Base-by-base conservation (phyloP, 2,888 invertebrate genomes). In the Dascillus cervinus region DNA sequence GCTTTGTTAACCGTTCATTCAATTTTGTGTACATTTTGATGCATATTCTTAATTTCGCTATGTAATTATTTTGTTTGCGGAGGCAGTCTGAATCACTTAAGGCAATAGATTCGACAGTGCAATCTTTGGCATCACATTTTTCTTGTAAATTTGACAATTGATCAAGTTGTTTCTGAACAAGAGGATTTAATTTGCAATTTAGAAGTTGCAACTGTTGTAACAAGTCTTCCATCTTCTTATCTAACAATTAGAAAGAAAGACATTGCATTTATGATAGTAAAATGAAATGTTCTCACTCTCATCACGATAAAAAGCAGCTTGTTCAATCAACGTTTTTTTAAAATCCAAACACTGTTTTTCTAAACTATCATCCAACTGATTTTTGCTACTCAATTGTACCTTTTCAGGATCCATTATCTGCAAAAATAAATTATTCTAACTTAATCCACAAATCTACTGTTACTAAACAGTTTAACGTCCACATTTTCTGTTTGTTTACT, bases 11-110 rank as follows among this genome's bases (percentile, higher is more conserved):
- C 31, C 40, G 51, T 32, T 52, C 52, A 29, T 53, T 56, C 5
- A 57, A 31, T 32, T 51, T 46, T 15, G 47, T 41, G 37, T 55
- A 56, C 22, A 53, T 37, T 41, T 50, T 53, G 11, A 50, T 53
- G 29, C 49, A 52, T 19, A 48, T 44, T 39, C 54, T 57, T 12
- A 58, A 28, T 41, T 53, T 56, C 3, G 49, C 43, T 10, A 45
- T 22, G 38, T 57, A 53, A 39, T 47, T 46, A 24, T 39, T 49
- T 12, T 50, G 46, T 42, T 55, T 52, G 11, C 48, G 44, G 21
- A 52, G 30, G 22, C 41, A 48, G 3, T 56, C 49, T 3, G 49
- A 41, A 27, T 52, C 42, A 6, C 53, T 46, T 31, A 52, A 37
- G 12, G 35, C 37, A 19, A 49, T 29, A 10, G 49, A 32, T 23